Percentiles rank a stretch among this genome's conserved stretches.
These are phyloP conservation scores for Alloplasta piceator DNA, from an alignment of 2,888 invertebrate genomes.

Conservation along the genomic window DNA sequence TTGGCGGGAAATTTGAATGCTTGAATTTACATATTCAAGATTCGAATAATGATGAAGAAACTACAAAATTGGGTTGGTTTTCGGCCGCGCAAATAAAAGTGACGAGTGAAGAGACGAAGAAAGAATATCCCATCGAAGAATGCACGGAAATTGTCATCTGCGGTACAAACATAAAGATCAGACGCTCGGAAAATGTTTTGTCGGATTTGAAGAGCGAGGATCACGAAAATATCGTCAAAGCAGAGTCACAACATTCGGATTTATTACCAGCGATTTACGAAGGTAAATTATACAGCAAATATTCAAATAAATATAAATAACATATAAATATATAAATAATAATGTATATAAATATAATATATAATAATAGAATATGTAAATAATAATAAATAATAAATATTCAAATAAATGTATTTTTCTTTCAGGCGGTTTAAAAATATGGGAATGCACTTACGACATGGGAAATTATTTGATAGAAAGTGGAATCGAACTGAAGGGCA, in stretches of 20 bases:
- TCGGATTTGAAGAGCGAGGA: slow-evolving; percentile 78
- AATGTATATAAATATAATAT: no score
- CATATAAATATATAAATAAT: background rate
- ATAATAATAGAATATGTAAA: no score
- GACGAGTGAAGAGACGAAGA: slow-evolving; percentile 68
- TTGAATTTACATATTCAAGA: slow-evolving; percentile 21
- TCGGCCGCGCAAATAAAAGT: slow-evolving; percentile 73
- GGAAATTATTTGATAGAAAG: slow-evolving; percentile 86
- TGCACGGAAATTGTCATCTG: slow-evolving; percentile 32
- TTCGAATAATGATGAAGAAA: slow-evolving; percentile 28
- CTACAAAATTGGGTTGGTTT: slow-evolving; percentile 73
- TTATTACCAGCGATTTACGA: slow-evolving; percentile 91
- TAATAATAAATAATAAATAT: no score
- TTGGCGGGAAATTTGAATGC: slow-evolving; percentile 52
- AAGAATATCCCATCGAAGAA: slow-evolving; percentile 63
- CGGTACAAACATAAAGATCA: slow-evolving; percentile 67
- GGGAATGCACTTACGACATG: slow-evolving; percentile 96
- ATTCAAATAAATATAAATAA: slow-evolving; percentile 1
- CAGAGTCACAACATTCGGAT: slow-evolving; percentile 89
- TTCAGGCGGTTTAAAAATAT: slow-evolving; percentile 96
- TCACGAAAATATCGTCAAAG: slow-evolving; percentile 83
- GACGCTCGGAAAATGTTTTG: slow-evolving; percentile 73
- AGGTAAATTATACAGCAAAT: slow-evolving; percentile 85
- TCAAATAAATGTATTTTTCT: slow-evolving; percentile 40
- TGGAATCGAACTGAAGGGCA: slow-evolving; percentile 83